Evolutionary conservation across 1,140 invertebrate genomes (phyloP).

Genomic region (Polyergus mexicanus): DNA sequence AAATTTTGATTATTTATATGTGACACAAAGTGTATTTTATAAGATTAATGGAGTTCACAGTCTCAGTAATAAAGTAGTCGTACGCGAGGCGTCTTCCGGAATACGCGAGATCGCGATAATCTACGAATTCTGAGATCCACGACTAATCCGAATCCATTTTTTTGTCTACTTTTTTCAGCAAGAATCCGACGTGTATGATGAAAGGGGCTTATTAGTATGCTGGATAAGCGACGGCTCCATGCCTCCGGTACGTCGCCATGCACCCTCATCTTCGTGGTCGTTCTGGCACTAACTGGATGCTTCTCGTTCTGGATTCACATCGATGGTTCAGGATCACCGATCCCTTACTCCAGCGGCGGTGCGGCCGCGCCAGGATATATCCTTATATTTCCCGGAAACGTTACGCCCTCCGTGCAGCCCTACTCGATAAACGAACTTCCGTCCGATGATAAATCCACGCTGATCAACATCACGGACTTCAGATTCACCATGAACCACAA

Average conservation of each 20-base stretch:
- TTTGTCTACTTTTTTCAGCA: constrained; percentile 33
- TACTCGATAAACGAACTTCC: constrained; percentile 77
- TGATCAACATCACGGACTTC: constrained; percentile 88
- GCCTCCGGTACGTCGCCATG: constrained; percentile 79
- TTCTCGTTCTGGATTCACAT: constrained; percentile 77
- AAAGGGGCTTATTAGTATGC: constrained; percentile 79
- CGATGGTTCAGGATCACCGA: constrained; percentile 63
- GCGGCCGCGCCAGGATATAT: constrained; percentile 71
- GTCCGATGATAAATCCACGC: constrained; percentile 82
- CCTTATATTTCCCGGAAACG: constrained; percentile 74
- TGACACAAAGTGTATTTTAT: background rate
- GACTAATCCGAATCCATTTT: background rate
- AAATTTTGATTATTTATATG: background rate
- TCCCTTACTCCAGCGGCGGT: constrained; percentile 60
- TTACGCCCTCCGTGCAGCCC: constrained; percentile 63
- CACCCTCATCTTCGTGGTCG: constrained; percentile 76
- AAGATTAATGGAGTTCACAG: background rate
- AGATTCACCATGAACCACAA: constrained; percentile 87
- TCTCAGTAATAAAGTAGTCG: background rate
- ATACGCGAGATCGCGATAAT: background rate
- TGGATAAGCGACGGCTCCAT: constrained; percentile 81
- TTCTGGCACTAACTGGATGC: constrained; percentile 76
- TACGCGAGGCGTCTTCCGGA: too few species aligned
- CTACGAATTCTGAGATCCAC: background rate
- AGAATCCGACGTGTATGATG: constrained; percentile 75